Evolutionary conservation across 1,140 invertebrate genomes (phyloP).

Genomic region (Drosophila seguyi): DNA sequence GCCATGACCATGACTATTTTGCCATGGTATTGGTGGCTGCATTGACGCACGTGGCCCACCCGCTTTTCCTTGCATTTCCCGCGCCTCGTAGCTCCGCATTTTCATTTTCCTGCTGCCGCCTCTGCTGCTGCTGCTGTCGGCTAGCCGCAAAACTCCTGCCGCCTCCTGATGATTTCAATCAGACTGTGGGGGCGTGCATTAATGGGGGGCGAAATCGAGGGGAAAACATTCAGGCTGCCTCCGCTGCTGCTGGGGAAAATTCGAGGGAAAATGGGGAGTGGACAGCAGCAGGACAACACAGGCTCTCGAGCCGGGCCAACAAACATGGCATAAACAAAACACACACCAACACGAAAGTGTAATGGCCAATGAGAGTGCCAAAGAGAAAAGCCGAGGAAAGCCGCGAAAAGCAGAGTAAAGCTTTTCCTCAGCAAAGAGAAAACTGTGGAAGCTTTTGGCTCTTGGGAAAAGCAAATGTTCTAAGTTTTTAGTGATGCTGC

Average conservation of each 20-base stretch:
- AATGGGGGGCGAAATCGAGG: slow-evolving; percentile 31
- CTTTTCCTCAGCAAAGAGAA: slow-evolving; percentile 28
- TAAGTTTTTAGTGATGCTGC: slow-evolving; percentile 19
- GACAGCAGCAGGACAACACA: slow-evolving; percentile 17
- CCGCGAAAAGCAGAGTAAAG: slow-evolving; percentile 29
- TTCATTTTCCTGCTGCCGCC: not conserved
- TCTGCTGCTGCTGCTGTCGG: not conserved
- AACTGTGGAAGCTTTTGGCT: slow-evolving; percentile 26
- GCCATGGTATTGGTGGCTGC: slow-evolving; percentile 35
- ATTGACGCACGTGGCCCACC: slow-evolving; percentile 50
- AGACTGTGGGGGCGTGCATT: slow-evolving; percentile 53
- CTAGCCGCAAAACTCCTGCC: slow-evolving; percentile 42
- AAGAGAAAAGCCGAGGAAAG: slow-evolving; percentile 11
- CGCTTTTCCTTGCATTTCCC: slow-evolving; percentile 8
- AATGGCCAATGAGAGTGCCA: slow-evolving; percentile 22
- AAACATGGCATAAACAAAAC: slow-evolving; percentile 60
- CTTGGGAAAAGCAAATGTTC: slow-evolving; percentile 5
- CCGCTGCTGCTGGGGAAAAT: slow-evolving; percentile 3
- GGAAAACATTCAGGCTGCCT: slow-evolving; percentile 3
- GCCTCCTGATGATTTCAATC: slow-evolving; percentile 50
- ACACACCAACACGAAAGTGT: slow-evolving; percentile 2
- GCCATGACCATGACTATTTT: slow-evolving; percentile 42
- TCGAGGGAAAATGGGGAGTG: slow-evolving; percentile 12
- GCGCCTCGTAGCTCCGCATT: not conserved
- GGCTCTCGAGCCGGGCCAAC: slow-evolving; percentile 50